Conservation (phyloP, 1,140 invertebrate species). For the Bombus huntii region DNA sequence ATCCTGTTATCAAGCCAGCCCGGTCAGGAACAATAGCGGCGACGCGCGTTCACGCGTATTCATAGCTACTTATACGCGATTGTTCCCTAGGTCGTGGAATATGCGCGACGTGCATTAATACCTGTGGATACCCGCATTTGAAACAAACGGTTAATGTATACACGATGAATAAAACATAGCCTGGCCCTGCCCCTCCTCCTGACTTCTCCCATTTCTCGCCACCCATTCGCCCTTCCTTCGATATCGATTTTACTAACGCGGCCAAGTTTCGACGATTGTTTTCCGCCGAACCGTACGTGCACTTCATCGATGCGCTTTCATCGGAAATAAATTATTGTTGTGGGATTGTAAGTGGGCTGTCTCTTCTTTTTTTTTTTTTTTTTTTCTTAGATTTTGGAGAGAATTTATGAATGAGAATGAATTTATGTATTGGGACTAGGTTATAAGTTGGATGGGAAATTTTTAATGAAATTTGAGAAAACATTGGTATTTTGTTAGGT, state of each 20-base stretch:
- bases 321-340: not conserved
- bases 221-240: not conserved
- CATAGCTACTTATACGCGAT: constrained; percentile 13
- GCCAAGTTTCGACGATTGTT: constrained; percentile 47
- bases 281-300: not conserved
- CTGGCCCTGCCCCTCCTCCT: not conserved
- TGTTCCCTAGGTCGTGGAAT: not conserved
- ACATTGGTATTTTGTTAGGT: too few relatives aligned
- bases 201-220: too few relatives aligned
- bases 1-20: not conserved
- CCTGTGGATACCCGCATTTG: constrained; percentile 37
- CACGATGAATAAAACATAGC: constrained; percentile 50
- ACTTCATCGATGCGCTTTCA: not conserved
- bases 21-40: not conserved
- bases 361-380: not conserved
- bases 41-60: not conserved
- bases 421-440: too few relatives aligned
- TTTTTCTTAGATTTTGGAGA: too few relatives aligned
- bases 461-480: too few relatives aligned
- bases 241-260: constrained; percentile 38
- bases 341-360: not conserved
- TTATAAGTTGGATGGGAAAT: too few relatives aligned
- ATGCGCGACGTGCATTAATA: constrained; percentile 31
- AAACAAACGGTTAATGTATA: constrained; percentile 50
- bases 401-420: too few relatives aligned